Base-by-base conservation (phyloP, 2,888 invertebrate genomes). In the Stramonita haemastoma region DNA sequence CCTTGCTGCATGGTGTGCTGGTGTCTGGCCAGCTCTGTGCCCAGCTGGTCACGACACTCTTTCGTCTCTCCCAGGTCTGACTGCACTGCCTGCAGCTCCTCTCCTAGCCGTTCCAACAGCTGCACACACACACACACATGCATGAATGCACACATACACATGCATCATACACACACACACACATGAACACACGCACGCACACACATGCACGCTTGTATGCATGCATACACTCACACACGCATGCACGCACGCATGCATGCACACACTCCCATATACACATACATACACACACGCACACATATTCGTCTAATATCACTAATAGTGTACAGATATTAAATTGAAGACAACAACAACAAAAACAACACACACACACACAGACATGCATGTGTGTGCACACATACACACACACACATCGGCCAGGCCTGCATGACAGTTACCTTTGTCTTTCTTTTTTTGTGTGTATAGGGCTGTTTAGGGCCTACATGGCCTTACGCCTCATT, bases 1-100 rank as follows among this genome's bases (percentile, higher is more conserved):
- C 94, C 92, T 90, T 93, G 91, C 81, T 93, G 89, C 66, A 92
- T 85, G 32, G 90, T 91, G n/a, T 91, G 86, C 70, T 94, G 92
- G 87, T 94, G 93, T 89, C 92, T 93, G 19, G 93, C 93, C 11
- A 94, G 87, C 56, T 93, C 93, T 26, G 90, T 91, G 60, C 93
- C 93, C 66, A 94, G 89, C 13, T 92, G 91, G 34, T 93, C 93
- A 26, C 94, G 90, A 86, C 88, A 91, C 79, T 93, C 93, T 57
- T 91, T 92, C 22, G 93, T 91, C 86, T 93, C 93, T 56, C 93
- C 92, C 19, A 93, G 87, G 56, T 93, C 93, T 46, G 86, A 90
- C 86, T 93, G 90, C 46, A 92, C 87, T 32, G 32, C 88, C 36
- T 94, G 93, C 17, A 93, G 87, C 86, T 91, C 91, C 86, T 93